Base-by-base conservation (phyloP, 2,888 invertebrate species). In the Beris chalybata region DNA sequence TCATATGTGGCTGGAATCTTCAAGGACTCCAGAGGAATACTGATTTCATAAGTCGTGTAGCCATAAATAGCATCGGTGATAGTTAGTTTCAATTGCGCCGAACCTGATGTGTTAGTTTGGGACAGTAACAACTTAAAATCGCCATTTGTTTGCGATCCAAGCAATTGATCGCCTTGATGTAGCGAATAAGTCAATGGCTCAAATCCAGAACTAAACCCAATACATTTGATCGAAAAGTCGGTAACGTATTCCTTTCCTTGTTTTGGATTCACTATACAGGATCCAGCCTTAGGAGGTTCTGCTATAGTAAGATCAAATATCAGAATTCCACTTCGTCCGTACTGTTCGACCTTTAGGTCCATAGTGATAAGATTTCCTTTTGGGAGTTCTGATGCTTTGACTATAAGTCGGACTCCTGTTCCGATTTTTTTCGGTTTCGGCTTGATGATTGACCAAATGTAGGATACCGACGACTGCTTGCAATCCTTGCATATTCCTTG, bases 231-330 rank as follows among this genome's bases (percentile, higher is more conserved):
- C 15, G 11, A 50, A 55, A 70, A 70, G 7, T 57, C 15, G 2
- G 66, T 66, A 30, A 50, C 4, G 44, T 22, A 65, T 22, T 70
- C 70, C 7, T 11, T 9, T 4, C 70, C 70, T n/a, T 11, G 5
- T 13, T 32, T 53, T 15, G 67, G 70, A 5, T 30, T 2, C 22
- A 50, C 38, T 6, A 13, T 31, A 55, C 70, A 70, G n/a, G 32
- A n/a, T 12, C 70, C 70, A 15, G 13, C 15, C 45, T 22, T 52
- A 11, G 59, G 44, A n/a, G 54, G 61, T 32, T n/a, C 6, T 22
- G 29, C 52, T 3, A 53, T 32, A 9, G 43, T 15, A 9, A 67
- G 30, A 32, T 59, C 52, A 29, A 65, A 32, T 2, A 11, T 32
- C 4, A 44, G 13, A 11, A 52, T 55, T 5, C 67, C 61, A 0